Evolutionary conservation across 2,888 invertebrate species (phyloP), one percentile per base, ranked within the genome.

Genomic region (Pharmacophagus antenor): DNA sequence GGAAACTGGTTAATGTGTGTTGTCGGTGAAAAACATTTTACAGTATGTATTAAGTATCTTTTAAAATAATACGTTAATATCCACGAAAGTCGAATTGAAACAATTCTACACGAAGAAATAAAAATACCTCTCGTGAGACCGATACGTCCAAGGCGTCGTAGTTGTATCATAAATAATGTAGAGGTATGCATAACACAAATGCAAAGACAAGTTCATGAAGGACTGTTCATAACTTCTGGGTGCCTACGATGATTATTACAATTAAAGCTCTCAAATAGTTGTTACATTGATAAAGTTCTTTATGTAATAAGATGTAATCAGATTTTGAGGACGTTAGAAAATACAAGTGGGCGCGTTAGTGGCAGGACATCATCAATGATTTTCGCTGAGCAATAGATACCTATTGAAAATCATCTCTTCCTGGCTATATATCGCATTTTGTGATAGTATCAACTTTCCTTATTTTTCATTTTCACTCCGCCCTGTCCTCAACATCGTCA

Each of bases 91-190:
- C 15, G 37, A 37, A 37, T 15, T n/a, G n/a, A n/a, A 15, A 37
- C 37, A 37, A 37, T 37, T 31, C 31, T 37, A n/a, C 37, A 37
- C 37, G 37, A 37, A 37, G 37, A 37, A 37, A 37, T 10, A 27
- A 1, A 10, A 27, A 27, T 27, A 27, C 37, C 15, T 37, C 37
- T 37, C n/a, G n/a, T 15, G 37, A 37, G 37, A 37, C 37, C 37
- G 37, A 37, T n/a, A 37, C 15, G 37, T 37, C 15, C 2, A 37
- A 37, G 37, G 37, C 37, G 37, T 15, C n/a, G 15, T 37, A n/a
- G 37, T 37, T 37, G 37, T 31, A n/a, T 37, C 37, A 37, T 37
- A 37, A 37, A 37, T 37, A 37, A 37, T 37, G 8, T 37, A n/a
- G n/a, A n/a, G n/a, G n/a, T n/a, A 37, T 37, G n/a, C 37, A 37